Conservation (phyloP, 2,888 invertebrate genomes). For the Cerastoderma edule region DNA sequence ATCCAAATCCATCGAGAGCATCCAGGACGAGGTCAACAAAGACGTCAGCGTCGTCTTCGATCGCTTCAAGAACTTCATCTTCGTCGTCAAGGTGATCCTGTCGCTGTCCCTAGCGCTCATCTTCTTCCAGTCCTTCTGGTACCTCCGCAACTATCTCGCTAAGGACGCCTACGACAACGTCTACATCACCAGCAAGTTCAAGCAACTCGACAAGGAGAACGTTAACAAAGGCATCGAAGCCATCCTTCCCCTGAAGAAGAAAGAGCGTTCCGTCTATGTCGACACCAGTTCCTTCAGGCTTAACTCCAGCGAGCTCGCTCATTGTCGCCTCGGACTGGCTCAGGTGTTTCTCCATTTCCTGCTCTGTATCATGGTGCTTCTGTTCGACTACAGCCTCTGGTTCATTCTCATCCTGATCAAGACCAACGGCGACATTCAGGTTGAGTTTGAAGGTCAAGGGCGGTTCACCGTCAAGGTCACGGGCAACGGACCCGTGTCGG, state of each 20-base stretch:
- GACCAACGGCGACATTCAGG: constrained; percentile 64
- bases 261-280: constrained; percentile 70
- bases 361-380: constrained; percentile 58
- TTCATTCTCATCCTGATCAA: constrained; percentile 70
- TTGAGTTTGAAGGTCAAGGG: constrained; percentile 56
- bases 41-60: constrained; percentile 51
- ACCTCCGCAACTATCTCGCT: constrained; percentile 67
- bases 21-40: constrained; percentile 51
- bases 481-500: constrained; percentile 60
- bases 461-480: constrained; percentile 43
- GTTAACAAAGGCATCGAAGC: constrained; percentile 49
- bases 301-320: constrained; percentile 62
- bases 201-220: constrained; percentile 63
- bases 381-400: constrained; percentile 75
- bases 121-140: constrained; percentile 61
- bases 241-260: constrained; percentile 73
- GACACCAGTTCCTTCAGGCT: constrained; percentile 63
- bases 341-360: constrained; percentile 69
- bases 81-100: constrained; percentile 47
- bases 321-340: constrained; percentile 65
- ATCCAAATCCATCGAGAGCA: constrained; percentile 44
- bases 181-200: constrained; percentile 73
- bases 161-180: constrained; percentile 76
- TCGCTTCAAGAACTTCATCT: constrained; percentile 27
- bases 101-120: constrained; percentile 57